Evolutionary conservation across 1,140 invertebrate species (phyloP), one percentile per base, ranked within the genome.

Genomic region (Tetraneura akinire): DNA sequence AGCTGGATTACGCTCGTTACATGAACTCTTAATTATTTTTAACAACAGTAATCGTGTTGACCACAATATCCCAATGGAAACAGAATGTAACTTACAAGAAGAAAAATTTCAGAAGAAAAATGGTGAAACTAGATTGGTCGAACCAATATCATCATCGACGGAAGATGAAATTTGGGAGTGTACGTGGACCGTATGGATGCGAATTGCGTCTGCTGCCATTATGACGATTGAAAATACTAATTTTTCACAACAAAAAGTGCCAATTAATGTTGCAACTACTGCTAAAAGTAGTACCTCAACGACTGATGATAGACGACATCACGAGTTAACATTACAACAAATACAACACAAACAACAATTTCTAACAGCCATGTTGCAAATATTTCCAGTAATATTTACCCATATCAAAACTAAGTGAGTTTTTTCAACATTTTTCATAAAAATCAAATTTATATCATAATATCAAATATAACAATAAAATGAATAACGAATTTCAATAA

Each of bases 1-100:
- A 80, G 95, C 96, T 6, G 95, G 96, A 5, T 86, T 98, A 2
- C 97, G 98, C 86, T 96, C 96, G 29, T 95, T 98, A 85, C 96
- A 98, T 87, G 96, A 98, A 86, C 94, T 98, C 18, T 49, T 71
- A 32, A 51, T 51, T 82, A 88, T 97, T 64, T 91, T 92, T 83
- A 85, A 89, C 13, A 89, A 87, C 82, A 83, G 81, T 68, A 55
- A 84, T 85, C 80, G 84, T 82, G 81, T 81, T 16, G 87, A 88
- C 13, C 86, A 84, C 32, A 37, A 37, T 8, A 37, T 37, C 32
- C 32, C n/a, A n/a, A n/a, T n/a, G n/a, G n/a, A n/a, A n/a, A n/a
- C n/a, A n/a, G n/a, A n/a, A 8, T 37, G 3, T 4, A 37, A 37
- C 32, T 4, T 37, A 1, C 62, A 29, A 64, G 37, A 68, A 47